Conservation (phyloP, 2,113 vertebrate genomes). For the Cryptomyrus ogoouensis region DNA sequence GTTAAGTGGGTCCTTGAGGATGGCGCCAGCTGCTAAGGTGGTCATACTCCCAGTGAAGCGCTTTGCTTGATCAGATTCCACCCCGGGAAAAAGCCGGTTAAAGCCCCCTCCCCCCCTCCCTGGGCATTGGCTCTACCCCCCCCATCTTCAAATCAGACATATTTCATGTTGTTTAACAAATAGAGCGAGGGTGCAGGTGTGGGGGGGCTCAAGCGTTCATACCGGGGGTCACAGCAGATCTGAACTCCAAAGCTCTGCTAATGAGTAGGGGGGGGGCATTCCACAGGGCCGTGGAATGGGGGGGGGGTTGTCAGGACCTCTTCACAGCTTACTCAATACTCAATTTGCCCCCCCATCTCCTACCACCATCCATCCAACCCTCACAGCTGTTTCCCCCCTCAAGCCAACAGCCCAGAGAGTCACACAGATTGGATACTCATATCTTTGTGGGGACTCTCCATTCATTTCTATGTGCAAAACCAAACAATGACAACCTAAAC, state of each 20-base stretch:
- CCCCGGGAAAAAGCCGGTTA: neutral
- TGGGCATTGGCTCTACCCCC: neutral
- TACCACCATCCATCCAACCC: neutral
- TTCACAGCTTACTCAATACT: slow-evolving; percentile 19
- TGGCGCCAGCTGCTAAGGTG: neutral
- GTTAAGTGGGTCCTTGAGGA: neutral
- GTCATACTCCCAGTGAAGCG: neutral
- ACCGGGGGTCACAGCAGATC: neutral
- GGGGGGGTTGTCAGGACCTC: neutral
- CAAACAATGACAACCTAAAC: neutral
- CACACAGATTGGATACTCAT: slow-evolving; percentile 1
- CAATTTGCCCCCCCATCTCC: neutral
- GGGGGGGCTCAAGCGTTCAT: neutral
- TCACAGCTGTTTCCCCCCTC: slow-evolving; percentile 39
- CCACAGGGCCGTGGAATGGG: neutral
- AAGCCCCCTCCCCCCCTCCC: neutral
- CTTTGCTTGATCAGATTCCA: neutral
- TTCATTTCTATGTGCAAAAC: neutral
- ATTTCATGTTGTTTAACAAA: neutral
- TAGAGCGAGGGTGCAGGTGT: neutral
- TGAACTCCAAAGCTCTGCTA: neutral
- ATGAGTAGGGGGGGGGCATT: neutral
- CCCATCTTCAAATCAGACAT: neutral
- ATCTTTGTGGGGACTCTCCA: neutral
- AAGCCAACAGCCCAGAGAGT: slow-evolving; percentile 46